These are phyloP conservation scores for Panagrolaimus sp. DNA, from an alignment of 1,140 invertebrate genomes.

Conservation along the genomic window DNA sequence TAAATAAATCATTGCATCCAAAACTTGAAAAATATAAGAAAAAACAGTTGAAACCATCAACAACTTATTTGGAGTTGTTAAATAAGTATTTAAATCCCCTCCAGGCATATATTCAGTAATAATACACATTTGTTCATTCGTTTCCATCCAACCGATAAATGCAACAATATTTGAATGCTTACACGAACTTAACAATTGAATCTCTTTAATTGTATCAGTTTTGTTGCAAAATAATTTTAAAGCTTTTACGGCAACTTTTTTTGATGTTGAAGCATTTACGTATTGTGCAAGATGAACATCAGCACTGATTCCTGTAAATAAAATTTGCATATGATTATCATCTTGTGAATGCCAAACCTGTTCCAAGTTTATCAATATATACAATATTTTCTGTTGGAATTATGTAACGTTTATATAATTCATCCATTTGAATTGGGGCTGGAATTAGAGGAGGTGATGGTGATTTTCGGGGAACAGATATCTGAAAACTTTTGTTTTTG, in stretches of 20 bases:
- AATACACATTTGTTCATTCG: constrained; percentile 32
- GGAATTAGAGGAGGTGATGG: no score
- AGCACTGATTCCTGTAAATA: no score
- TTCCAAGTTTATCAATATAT: no score
- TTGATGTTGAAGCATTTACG: no score
- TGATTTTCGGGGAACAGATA: no score
- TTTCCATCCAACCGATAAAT: neutral
- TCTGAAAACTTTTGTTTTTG: no score
- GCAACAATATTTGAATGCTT: neutral
- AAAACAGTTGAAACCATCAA: constrained; percentile 69
- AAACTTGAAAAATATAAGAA: constrained; percentile 89
- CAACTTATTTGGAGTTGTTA: constrained; percentile 24
- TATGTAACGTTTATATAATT: no score
- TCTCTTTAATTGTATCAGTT: neutral
- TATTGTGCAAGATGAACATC: no score
- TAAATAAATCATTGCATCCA: constrained; percentile 91
- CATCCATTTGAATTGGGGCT: no score
- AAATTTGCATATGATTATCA: no score
- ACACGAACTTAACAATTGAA: neutral
- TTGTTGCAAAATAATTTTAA: neutral
- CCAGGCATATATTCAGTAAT: constrained; percentile 37
- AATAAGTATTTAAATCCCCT: constrained; percentile 30
- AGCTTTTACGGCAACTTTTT: constrained; percentile 7
- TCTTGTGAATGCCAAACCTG: no score
- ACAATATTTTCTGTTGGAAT: no score